Percentiles rank a stretch among this genome's conserved stretches.
These are phyloP conservation scores for Torymus auratus DNA, from an alignment of 2,888 invertebrate genomes.

Conservation along the genomic window DNA sequence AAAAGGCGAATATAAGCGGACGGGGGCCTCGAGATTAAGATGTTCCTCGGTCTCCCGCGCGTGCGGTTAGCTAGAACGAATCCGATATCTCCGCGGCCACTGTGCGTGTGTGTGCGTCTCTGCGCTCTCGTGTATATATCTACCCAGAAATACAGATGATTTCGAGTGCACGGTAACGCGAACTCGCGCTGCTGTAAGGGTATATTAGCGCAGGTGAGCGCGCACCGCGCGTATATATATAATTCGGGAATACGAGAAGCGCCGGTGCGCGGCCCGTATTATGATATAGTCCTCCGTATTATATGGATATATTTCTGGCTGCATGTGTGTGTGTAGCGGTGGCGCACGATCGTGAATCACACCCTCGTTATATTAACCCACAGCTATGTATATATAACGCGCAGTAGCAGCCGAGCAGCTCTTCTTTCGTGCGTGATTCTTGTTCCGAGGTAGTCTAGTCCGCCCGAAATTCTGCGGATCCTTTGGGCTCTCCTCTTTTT, in stretches of 20 bases:
- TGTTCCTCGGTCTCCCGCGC: conserved; percentile 22
- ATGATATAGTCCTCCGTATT: no score
- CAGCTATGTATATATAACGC: conserved; percentile 19
- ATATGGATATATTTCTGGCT: no score
- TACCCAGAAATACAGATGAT: no score
- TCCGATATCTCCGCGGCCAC: conserved; percentile 31
- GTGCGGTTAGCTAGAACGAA: conserved; percentile 5
- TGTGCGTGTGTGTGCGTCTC: no score
- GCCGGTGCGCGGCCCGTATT: conserved; percentile 65
- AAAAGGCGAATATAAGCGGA: neutral
- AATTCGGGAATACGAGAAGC: conserved; percentile 72
- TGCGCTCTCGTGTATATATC: no score
- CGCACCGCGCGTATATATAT: conserved; percentile 49
- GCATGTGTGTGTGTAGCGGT: no score
- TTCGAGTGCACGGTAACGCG: no score
- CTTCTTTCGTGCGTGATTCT: no score
- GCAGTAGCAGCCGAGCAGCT: no score
- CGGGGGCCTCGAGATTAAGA: conserved; percentile 31
- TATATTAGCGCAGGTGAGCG: conserved; percentile 47
- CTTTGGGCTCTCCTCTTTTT: no score
- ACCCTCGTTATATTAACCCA: conserved; percentile 73
- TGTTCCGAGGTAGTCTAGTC: no score
- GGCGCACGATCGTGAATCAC: conserved; percentile 70
- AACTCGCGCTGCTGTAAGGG: neutral
- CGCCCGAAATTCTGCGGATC: no score